A percentile compares a stretch with the other conserved stretches of the same genome.
phyloP scores from a whole-genome alignment of 2,797 vertebrate genomes.

The Pseudocheirus occidentalis region DNA sequence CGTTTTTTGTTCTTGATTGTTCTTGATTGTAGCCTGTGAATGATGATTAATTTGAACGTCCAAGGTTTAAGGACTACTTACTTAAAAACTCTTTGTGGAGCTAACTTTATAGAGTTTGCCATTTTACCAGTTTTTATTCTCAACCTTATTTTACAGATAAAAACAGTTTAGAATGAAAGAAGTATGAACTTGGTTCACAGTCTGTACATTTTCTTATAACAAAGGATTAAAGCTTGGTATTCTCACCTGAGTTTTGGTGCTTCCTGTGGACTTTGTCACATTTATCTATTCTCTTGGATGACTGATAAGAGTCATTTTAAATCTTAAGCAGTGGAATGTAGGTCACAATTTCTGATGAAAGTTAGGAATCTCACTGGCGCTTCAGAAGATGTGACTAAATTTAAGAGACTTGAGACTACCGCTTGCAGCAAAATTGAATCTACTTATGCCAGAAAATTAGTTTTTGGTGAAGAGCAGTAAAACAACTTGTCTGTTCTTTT shows the following conservation, averaged over 20 bases:
- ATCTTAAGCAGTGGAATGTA: not conserved
- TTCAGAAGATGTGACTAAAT: not conserved
- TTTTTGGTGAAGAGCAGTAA: conserved; percentile 14
- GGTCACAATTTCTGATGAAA: not conserved
- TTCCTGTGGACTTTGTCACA: not conserved
- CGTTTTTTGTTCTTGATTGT: no score
- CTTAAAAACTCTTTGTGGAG: not conserved
- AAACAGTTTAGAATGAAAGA: not conserved
- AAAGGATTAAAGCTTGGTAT: not conserved
- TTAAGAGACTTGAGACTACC: not conserved
- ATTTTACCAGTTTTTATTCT: not conserved
- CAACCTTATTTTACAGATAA: not conserved
- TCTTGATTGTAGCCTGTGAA: not conserved
- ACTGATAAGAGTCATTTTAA: not conserved
- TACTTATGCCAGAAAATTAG: not conserved
- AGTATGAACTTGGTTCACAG: not conserved
- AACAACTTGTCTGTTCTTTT: not conserved
- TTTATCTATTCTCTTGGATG: not conserved
- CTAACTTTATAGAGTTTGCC: not conserved
- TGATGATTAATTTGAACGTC: not conserved
- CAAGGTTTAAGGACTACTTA: not conserved
- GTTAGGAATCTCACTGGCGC: not conserved
- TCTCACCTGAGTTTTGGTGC: not conserved
- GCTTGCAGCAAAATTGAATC: not conserved
- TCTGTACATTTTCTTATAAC: not conserved